Evolutionary conservation across 2,797 vertebrate genomes (phyloP).

Genomic region (Streptopelia turtur): DNA sequence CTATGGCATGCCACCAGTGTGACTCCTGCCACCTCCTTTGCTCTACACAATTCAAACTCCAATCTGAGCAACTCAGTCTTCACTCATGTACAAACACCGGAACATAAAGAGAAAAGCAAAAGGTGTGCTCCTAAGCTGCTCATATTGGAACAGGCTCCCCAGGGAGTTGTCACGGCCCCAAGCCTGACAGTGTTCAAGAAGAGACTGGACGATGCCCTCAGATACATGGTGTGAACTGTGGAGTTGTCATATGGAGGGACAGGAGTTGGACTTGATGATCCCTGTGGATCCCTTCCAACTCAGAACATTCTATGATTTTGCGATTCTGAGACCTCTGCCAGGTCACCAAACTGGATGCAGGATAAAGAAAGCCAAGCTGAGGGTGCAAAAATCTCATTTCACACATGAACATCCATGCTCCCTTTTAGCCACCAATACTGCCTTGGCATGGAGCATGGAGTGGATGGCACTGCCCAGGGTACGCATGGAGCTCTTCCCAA

Average conservation of each 20-base stretch:
- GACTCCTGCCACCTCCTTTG: neutral
- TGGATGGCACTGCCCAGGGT: rapidly evolving
- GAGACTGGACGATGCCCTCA: too few relatives aligned
- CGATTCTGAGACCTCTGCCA: neutral
- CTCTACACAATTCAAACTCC: neutral
- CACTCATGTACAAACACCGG: rapidly evolving
- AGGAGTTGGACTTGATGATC: too few relatives aligned
- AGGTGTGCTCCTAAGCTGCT: neutral
- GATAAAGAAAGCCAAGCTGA: neutral
- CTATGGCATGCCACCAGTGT: neutral
- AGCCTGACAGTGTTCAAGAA: too few relatives aligned
- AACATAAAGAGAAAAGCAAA: neutral
- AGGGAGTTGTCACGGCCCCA: too few relatives aligned
- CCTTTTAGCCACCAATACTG: neutral
- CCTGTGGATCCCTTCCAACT: too few relatives aligned
- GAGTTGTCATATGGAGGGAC: too few relatives aligned
- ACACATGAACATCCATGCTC: rapidly evolving
- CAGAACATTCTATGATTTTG: too few relatives aligned
- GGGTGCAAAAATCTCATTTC: neutral
- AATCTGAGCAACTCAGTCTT: neutral
- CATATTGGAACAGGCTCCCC: neutral
- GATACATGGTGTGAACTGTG: too few relatives aligned
- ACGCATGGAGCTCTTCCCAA: rapidly evolving
- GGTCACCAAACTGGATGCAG: rapidly evolving
- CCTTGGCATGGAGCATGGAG: too few relatives aligned